These are phyloP conservation scores for Hyposoter dolosus DNA, from an alignment of 2,888 invertebrate species.

Conservation along the genomic window DNA sequence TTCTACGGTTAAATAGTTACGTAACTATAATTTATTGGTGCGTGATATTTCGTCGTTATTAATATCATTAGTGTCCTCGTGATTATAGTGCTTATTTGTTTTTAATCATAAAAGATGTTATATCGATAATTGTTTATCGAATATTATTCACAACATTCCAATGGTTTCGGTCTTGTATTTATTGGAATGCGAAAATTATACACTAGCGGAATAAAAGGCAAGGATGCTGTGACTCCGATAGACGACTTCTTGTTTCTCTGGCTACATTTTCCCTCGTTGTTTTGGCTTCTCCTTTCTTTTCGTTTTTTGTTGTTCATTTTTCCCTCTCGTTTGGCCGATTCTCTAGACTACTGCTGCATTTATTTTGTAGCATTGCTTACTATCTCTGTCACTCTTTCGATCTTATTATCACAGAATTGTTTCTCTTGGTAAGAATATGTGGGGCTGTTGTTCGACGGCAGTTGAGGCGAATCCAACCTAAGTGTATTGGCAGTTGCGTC, in stretches of 20 bases:
- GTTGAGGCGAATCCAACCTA: constrained; percentile 69
- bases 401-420: constrained; percentile 79
- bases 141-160: neutral
- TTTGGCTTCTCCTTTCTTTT: neutral
- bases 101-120: too few relatives aligned
- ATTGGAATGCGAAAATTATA: constrained; percentile 27
- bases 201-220: neutral
- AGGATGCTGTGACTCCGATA: constrained; percentile 30
- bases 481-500: constrained; percentile 80
- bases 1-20: too few relatives aligned
- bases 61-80: too few relatives aligned
- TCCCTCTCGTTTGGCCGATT: too few relatives aligned
- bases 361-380: constrained; percentile 33
- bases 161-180: constrained; percentile 12
- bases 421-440: constrained; percentile 64
- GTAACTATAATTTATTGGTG: too few relatives aligned
- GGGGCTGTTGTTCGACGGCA: constrained; percentile 59
- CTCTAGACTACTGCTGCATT: neutral
- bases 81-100: too few relatives aligned
- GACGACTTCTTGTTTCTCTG: constrained; percentile 36
- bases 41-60: too few relatives aligned
- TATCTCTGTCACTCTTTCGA: constrained; percentile 65
- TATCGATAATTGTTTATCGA: neutral
- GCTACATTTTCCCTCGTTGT: neutral
- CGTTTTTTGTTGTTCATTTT: too few relatives aligned